Evolutionary conservation across 2,797 vertebrate genomes (phyloP).

Genomic region (Phrynocephalus forsythii): DNA sequence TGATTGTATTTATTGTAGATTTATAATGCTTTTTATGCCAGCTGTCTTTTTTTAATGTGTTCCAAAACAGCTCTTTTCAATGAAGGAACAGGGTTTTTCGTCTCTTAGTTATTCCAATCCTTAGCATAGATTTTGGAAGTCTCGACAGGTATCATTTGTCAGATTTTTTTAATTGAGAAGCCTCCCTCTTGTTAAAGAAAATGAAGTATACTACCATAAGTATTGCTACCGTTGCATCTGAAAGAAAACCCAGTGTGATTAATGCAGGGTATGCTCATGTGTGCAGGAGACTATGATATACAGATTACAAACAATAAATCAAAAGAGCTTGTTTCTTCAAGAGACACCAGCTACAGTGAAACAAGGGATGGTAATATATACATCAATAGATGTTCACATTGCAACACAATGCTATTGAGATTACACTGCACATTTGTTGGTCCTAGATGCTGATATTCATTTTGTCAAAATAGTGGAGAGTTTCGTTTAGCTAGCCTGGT

Average conservation of each 20-base stretch:
- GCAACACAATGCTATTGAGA: conserved; percentile 22
- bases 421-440: not conserved
- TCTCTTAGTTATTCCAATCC: conserved; percentile 8
- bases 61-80: not conserved
- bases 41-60: not conserved
- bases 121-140: not conserved
- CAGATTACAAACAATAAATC: conserved; percentile 28
- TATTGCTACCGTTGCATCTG: conserved; percentile 14
- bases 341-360: not conserved
- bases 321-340: not conserved
- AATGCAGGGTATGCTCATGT: conserved; percentile 7
- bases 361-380: conserved; percentile 19
- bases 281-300: conserved; percentile 30
- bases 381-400: not conserved
- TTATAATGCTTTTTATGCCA: not conserved
- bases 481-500: not conserved
- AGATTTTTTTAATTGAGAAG: not conserved
- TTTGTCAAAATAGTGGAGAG: conserved; percentile 5
- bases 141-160: not conserved
- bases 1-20: not conserved
- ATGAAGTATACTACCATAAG: not conserved
- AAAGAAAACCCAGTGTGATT: conserved; percentile 1
- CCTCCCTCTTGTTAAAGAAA: not conserved
- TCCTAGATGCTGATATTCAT: conserved; percentile 19
- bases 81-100: not conserved